Evolutionary conservation across 2,797 vertebrate species (phyloP).

Genomic region (Cuculus canorus): DNA sequence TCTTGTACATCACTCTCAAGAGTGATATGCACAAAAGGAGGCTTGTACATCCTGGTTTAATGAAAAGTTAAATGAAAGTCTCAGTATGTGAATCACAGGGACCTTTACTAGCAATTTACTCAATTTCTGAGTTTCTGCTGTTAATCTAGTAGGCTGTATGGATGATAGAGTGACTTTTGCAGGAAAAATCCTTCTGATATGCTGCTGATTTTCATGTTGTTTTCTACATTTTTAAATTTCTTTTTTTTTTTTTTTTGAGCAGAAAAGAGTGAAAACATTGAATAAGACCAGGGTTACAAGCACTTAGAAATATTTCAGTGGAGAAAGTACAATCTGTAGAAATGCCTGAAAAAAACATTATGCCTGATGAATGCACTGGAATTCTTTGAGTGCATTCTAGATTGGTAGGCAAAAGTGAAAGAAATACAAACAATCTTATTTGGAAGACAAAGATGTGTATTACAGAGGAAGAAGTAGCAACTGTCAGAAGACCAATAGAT

Average conservation of each 20-base stretch:
- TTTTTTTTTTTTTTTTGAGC: neutral
- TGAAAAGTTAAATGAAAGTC: neutral
- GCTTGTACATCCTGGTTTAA: neutral
- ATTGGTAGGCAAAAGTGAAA: neutral
- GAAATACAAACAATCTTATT: conserved; percentile 2
- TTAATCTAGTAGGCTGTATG: neutral
- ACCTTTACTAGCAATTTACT: neutral
- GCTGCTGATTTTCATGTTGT: neutral
- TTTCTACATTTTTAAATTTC: neutral
- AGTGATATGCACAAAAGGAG: too few relatives aligned
- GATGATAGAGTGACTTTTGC: neutral
- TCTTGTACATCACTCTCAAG: neutral
- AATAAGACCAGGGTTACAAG: neutral
- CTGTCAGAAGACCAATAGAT: neutral
- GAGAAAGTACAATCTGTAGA: neutral
- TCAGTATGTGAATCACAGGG: neutral
- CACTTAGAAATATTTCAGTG: neutral
- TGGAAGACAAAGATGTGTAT: neutral
- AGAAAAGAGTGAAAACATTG: neutral
- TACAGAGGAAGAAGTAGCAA: neutral
- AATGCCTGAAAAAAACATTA: neutral
- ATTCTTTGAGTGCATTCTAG: neutral
- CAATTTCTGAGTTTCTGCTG: neutral
- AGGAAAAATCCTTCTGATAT: neutral
- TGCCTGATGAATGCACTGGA: neutral